Conservation (phyloP, 1,140 invertebrate species). For the Thaumetopoea pityocampa region DNA sequence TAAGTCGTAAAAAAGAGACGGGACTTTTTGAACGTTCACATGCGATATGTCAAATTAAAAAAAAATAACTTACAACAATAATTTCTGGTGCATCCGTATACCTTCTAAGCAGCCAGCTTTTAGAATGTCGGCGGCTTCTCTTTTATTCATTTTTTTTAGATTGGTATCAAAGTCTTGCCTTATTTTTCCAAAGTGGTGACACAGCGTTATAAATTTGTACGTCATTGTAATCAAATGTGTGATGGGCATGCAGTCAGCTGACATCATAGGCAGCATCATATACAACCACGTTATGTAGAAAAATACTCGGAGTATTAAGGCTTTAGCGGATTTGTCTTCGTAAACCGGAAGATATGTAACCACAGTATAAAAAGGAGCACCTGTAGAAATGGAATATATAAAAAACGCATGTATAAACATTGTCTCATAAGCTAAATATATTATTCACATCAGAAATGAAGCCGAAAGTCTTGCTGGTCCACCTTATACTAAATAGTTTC, state of each 20-base stretch:
- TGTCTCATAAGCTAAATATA: no score
- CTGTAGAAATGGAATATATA: slow-evolving; percentile 33
- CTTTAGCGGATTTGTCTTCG: slow-evolving; percentile 34
- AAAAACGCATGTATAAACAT: slow-evolving; percentile 7
- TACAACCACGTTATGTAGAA: slow-evolving; percentile 62
- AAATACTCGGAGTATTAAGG: slow-evolving; percentile 44
- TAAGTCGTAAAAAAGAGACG: no score
- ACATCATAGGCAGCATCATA: slow-evolving; percentile 68
- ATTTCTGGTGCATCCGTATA: slow-evolving; percentile 55
- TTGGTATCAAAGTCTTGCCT: slow-evolving; percentile 38
- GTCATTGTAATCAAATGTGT: slow-evolving; percentile 57
- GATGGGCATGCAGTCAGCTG: slow-evolving; percentile 61
- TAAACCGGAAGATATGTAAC: slow-evolving; percentile 57
- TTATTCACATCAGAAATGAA: no score
- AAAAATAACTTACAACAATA: slow-evolving; percentile 46
- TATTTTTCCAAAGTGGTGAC: slow-evolving; percentile 44
- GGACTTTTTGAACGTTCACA: slow-evolving; percentile 1
- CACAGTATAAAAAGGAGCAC: slow-evolving; percentile 57
- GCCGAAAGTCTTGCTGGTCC: no score
- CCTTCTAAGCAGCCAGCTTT: slow-evolving; percentile 45
- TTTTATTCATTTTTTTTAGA: slow-evolving; percentile 24
- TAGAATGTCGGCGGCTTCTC: slow-evolving; percentile 31
- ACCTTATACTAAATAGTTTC: no score
- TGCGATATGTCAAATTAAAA: slow-evolving; percentile 3
- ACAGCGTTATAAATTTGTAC: slow-evolving; percentile 51